phyloP scores from a whole-genome alignment of 2,888 invertebrate genomes.

The Parnassius apollo region DNA sequence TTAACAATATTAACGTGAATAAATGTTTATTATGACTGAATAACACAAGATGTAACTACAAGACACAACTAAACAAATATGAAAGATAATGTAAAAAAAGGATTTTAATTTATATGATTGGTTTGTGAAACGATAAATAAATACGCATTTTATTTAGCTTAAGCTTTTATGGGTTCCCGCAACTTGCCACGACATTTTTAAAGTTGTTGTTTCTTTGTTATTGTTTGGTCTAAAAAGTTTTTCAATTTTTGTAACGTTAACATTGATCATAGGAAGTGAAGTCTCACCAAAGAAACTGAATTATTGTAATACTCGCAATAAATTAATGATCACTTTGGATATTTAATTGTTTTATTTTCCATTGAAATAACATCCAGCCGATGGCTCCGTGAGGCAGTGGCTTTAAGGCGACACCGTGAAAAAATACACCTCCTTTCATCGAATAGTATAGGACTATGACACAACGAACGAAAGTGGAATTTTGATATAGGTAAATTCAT shows the following conservation, averaged over 20 bases:
- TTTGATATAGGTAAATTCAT: too few relatives aligned
- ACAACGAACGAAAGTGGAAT: too few relatives aligned
- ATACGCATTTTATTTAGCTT: conserved; percentile 16
- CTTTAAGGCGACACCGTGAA: too few relatives aligned
- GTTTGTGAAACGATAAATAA: background rate
- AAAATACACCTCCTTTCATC: too few relatives aligned
- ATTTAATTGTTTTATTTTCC: conserved; percentile 41
- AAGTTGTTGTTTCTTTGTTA: conserved; percentile 14
- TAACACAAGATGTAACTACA: too few relatives aligned
- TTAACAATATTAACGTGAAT: too few relatives aligned
- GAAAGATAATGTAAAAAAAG: too few relatives aligned
- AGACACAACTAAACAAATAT: too few relatives aligned
- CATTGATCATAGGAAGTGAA: conserved; percentile 55
- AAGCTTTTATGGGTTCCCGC: conserved; percentile 14
- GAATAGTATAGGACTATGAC: too few relatives aligned
- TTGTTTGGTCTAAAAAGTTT: conserved; percentile 29
- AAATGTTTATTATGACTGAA: too few relatives aligned
- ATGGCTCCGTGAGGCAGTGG: too few relatives aligned
- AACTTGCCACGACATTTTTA: conserved; percentile 22
- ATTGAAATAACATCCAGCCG: background rate
- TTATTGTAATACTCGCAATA: conserved; percentile 73
- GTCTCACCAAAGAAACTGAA: conserved; percentile 74
- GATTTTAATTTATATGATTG: too few relatives aligned
- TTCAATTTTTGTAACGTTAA: conserved; percentile 47
- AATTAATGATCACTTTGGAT: conserved; percentile 69